Evolutionary conservation across 2,888 invertebrate genomes (phyloP).

Genomic region (Luffia ferchaultella): DNA sequence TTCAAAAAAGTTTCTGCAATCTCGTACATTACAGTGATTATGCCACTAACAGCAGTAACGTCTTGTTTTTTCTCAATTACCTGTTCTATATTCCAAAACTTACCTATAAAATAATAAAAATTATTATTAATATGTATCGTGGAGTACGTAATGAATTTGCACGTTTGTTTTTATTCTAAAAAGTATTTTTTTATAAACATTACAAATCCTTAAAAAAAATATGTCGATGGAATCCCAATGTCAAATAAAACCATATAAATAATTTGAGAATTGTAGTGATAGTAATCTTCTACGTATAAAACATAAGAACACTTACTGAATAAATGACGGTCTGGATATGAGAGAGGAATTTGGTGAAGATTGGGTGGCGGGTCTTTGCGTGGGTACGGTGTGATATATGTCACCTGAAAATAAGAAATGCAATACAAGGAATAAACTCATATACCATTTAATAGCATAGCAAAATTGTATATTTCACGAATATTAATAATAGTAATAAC

Average conservation of each 20-base stretch:
- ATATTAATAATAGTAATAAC: too few relatives aligned
- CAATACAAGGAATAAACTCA: too few relatives aligned
- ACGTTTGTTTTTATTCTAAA: too few relatives aligned
- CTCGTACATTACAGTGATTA: not conserved
- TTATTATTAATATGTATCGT: too few relatives aligned
- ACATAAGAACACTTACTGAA: not conserved
- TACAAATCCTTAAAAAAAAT: too few relatives aligned
- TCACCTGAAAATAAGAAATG: slow-evolving; percentile 9
- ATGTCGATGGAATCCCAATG: not conserved
- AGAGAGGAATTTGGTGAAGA: slow-evolving; percentile 10
- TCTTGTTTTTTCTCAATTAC: not conserved
- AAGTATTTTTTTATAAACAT: too few relatives aligned
- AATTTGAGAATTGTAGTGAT: too few relatives aligned
- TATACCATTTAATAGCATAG: too few relatives aligned
- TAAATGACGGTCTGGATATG: not conserved
- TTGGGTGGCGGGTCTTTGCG: slow-evolving; percentile 9
- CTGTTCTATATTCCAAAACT: not conserved
- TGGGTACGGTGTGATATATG: slow-evolving; percentile 12
- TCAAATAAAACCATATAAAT: not conserved
- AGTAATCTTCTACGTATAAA: too few relatives aligned
- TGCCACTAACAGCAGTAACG: not conserved
- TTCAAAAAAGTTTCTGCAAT: not conserved
- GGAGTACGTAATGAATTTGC: too few relatives aligned
- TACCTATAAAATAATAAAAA: not conserved
- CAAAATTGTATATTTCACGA: too few relatives aligned